These are phyloP conservation scores for Peucedramus taeniatus DNA, from an alignment of 2,113 vertebrate species.

Conservation along the genomic window DNA sequence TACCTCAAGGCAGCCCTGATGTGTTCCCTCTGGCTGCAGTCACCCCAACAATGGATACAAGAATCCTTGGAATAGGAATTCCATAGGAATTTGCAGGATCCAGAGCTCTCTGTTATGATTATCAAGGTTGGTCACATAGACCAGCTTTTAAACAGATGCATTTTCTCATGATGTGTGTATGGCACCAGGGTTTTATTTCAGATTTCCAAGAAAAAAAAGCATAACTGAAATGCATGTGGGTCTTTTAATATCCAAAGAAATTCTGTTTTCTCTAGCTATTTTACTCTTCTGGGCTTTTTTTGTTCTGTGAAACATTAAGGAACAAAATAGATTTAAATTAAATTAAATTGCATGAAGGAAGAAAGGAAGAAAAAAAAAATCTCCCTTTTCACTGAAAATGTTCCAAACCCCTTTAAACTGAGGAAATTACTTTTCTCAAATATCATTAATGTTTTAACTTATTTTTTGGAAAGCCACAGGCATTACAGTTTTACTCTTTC, in stretches of 20 bases:
- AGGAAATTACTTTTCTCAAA: conserved; percentile 20
- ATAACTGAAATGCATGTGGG: not conserved
- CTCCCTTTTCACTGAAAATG: not conserved
- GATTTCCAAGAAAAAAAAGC: not conserved
- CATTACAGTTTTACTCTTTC: not conserved
- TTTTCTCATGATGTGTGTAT: not conserved
- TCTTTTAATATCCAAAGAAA: not conserved
- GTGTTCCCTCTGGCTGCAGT: not conserved
- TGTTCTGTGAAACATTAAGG: not conserved
- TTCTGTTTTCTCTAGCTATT: not conserved
- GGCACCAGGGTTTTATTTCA: not conserved
- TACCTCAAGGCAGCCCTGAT: not conserved
- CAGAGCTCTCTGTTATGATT: not conserved
- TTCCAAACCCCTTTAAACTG: not conserved
- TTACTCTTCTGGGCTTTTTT: not conserved
- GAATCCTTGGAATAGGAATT: not conserved
- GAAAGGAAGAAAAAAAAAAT: not conserved
- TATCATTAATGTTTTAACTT: conserved; percentile 4
- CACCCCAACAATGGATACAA: not conserved
- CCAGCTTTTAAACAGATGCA: not conserved
- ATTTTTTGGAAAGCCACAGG: not conserved
- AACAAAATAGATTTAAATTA: not conserved
- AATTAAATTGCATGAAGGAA: not conserved
- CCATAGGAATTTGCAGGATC: not conserved
- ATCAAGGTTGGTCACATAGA: not conserved